phyloP scores from a whole-genome alignment of 1,140 invertebrate species.

The Ceratina calcarata region DNA sequence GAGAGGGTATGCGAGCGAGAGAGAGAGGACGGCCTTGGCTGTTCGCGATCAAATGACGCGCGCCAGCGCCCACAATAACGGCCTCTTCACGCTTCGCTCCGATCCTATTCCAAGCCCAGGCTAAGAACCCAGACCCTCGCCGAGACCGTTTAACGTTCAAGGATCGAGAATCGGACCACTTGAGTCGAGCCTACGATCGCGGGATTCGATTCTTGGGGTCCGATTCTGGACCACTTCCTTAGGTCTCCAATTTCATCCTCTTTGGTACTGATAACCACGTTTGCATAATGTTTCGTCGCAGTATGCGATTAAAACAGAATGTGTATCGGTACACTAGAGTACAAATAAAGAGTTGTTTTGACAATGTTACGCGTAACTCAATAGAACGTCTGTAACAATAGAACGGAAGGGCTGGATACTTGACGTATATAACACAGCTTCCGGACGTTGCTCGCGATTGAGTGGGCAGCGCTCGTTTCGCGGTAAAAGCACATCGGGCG shows the following conservation, averaged over 20 bases:
- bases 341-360: no score
- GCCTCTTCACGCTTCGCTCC: constrained; percentile 69
- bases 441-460: constrained; percentile 7
- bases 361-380: no score
- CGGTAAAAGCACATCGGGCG: constrained; percentile 41
- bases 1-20: not conserved
- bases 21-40: constrained; percentile 64
- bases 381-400: constrained; percentile 24
- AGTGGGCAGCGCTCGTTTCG: constrained; percentile 17
- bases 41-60: constrained; percentile 79
- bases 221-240: no score
- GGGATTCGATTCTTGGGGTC: not conserved
- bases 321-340: no score
- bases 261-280: no score
- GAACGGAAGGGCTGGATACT: constrained; percentile 21
- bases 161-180: constrained; percentile 22
- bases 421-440: constrained; percentile 12
- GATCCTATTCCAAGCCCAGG: constrained; percentile 65
- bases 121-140: constrained; percentile 9
- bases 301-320: no score
- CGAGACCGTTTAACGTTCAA: constrained; percentile 45
- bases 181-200: no score
- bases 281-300: no score
- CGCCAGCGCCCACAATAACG: constrained; percentile 79
- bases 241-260: no score